Conservation (phyloP, 1,140 invertebrate genomes). For the Pseudachorutes palmiensis region DNA sequence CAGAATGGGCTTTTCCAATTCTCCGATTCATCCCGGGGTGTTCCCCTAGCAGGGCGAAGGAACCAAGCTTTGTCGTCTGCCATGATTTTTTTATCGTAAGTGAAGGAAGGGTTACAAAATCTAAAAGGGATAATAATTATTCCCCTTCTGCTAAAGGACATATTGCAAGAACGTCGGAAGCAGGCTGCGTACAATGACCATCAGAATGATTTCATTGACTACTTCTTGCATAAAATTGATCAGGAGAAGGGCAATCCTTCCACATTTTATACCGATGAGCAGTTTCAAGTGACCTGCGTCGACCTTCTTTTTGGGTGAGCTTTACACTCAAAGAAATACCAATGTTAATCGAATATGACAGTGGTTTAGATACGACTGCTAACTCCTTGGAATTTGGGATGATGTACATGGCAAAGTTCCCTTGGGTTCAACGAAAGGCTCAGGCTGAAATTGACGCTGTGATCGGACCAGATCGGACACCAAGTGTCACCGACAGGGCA, state of each 20-base stretch:
- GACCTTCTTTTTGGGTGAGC: slow-evolving; percentile 45
- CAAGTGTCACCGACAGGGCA: slow-evolving; percentile 32
- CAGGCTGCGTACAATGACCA: slow-evolving; percentile 8
- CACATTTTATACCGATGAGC: slow-evolving; percentile 22
- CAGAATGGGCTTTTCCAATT: slow-evolving; percentile 8
- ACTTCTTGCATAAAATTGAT: slow-evolving; percentile 29
- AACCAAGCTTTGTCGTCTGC: not conserved
- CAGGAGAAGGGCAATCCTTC: not conserved
- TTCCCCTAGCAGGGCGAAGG: not conserved
- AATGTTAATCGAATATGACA: slow-evolving; percentile 41
- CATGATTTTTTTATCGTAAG: slow-evolving; percentile 10
- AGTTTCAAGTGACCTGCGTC: slow-evolving; percentile 13
- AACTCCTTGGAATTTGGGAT: slow-evolving; percentile 68
- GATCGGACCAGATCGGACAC: not conserved
- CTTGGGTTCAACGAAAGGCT: slow-evolving; percentile 37
- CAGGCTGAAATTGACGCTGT: not conserved
- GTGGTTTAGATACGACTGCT: slow-evolving; percentile 67
- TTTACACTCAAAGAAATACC: not conserved
- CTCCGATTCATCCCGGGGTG: slow-evolving; percentile 7
- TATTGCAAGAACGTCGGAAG: not conserved
- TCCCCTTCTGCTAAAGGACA: too few relatives aligned
- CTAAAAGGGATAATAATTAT: too few relatives aligned
- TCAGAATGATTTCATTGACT: slow-evolving; percentile 22
- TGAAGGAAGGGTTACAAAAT: too few relatives aligned
- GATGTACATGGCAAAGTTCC: slow-evolving; percentile 63